A percentile compares a stretch with the other conserved stretches of the same genome.
phyloP scores from a whole-genome alignment of 92 coral and sea anemone genomes.

The Zoanthus solanderi region DNA sequence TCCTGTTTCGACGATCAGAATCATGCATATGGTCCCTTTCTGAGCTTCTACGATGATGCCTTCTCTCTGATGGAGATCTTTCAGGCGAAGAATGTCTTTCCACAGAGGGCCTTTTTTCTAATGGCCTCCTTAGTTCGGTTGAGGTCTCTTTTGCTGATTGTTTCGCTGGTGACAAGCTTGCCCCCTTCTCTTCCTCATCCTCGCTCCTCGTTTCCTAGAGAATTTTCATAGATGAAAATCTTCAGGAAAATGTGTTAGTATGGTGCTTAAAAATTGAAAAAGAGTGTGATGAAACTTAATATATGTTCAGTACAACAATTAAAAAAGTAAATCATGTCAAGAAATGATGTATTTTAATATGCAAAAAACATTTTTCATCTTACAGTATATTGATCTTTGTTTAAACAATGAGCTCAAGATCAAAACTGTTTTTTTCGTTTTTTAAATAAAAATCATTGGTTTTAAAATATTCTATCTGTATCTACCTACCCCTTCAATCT shows the following conservation, averaged over 20 bases:
- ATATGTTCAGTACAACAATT: background rate
- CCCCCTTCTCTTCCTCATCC: constrained; percentile 10
- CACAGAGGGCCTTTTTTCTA: constrained; percentile 6
- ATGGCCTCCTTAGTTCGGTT: constrained; percentile 18
- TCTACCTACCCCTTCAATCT: too few relatives aligned
- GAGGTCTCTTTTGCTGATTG: background rate
- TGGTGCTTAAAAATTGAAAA: background rate
- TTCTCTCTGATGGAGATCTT: constrained; percentile 22
- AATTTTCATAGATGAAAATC: constrained; percentile 64
- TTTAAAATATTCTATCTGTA: too few relatives aligned
- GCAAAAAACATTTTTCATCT: too few relatives aligned
- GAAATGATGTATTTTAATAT: too few relatives aligned
- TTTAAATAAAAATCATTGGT: too few relatives aligned
- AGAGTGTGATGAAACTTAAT: too few relatives aligned
- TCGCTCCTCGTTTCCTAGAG: constrained; percentile 63
- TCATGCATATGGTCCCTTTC: constrained; percentile 47
- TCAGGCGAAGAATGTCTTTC: constrained; percentile 24
- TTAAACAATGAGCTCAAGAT: too few relatives aligned
- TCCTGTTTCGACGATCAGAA: constrained; percentile 49
- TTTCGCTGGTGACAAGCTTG: constrained; percentile 43
- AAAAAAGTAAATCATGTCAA: too few relatives aligned
- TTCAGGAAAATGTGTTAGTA: constrained; percentile 88
- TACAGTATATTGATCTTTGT: too few relatives aligned
- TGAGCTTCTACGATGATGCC: constrained; percentile 21
- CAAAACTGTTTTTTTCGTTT: too few relatives aligned